Evolutionary conservation across 2,888 invertebrate species (phyloP), one percentile per base, ranked within the genome.

Genomic region (Nemotelus pantherinus): DNA sequence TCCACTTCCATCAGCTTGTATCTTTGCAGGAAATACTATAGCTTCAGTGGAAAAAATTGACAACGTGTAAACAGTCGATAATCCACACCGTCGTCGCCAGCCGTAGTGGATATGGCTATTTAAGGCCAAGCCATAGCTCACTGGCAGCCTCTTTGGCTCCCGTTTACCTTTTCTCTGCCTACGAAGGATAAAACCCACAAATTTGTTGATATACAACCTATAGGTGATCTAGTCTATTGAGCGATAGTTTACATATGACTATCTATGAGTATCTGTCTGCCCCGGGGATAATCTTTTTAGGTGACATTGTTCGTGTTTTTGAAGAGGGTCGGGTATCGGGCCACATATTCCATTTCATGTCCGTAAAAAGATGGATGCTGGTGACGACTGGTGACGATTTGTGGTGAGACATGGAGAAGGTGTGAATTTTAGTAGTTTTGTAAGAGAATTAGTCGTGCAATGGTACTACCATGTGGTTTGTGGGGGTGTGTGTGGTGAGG

Each of bases 191-290:
- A 72, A 60, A 74, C 60, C 70, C 74, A 63, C 74, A 74, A 74
- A 74, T 74, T 74, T 74, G 74, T 74, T 74, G 74, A 74, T 57
- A 74, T 48, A 74, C 63, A 60, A 74, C 74, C 50, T 63, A 43
- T 43, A 39, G 70, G 53, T 53, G 53, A 2, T 50, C 44, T 74
- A 41, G 25, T 25, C 50, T 50, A 74, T 60, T 60, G 48, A 74
- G 63, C 74, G 60, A 74, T 74, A 74, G 74, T 63, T 74, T 74
- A 63, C 74, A 74, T 74, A 74, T 74, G 72, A 45, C 44, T 41
- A 70, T 70, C 55, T 41, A 70, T 53, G 25, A 25, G 50, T 55
- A 55, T 50, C 50, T 70, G 70, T 60, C 74, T 63, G 63, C 25
- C 48, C 74, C 50, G 50, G 48, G 48, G 48, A 74, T 74, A 74